Evolutionary conservation across 2,113 vertebrate species (phyloP).

Genomic region (Larimichthys polyactis): DNA sequence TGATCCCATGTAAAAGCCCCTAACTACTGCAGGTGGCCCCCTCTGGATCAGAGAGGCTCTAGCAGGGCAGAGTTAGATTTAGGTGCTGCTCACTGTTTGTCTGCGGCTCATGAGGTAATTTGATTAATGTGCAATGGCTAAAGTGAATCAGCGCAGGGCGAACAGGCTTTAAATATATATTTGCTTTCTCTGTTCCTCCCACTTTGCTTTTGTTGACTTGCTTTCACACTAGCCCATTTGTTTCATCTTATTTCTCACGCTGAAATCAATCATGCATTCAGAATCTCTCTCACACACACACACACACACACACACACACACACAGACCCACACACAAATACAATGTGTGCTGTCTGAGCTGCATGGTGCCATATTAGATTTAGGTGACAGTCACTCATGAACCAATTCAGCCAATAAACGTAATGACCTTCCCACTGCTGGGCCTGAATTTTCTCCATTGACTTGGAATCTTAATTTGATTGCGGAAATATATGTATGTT

Average conservation of each 20-base stretch:
- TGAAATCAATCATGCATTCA: conserved; percentile 44
- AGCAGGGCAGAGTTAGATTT: conserved; percentile 43
- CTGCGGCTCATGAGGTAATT: conserved; percentile 51
- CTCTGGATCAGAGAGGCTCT: conserved; percentile 48
- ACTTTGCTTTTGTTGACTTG: conserved; percentile 53
- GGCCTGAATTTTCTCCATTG: conserved; percentile 65
- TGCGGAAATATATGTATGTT: conserved; percentile 75
- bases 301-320: not conserved
- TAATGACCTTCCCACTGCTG: conserved; percentile 73
- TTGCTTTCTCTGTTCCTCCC: conserved; percentile 31
- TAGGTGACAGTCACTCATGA: conserved; percentile 73
- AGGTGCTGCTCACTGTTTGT: conserved; percentile 51
- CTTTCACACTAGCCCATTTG: conserved; percentile 46
- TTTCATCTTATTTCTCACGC: conserved; percentile 26
- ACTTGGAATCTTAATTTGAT: conserved; percentile 78
- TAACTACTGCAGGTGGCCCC: conserved; percentile 44
- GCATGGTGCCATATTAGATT: conserved; percentile 72
- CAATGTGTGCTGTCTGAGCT: conserved; percentile 37
- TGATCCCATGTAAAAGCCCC: conserved; percentile 46
- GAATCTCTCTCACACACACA: conserved; percentile 34
- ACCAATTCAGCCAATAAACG: conserved; percentile 76
- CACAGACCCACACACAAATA: conserved; percentile 6
- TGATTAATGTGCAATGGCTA: conserved; percentile 63
- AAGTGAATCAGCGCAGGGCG: conserved; percentile 41
- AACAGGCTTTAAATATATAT: conserved; percentile 58